phyloP scores from a whole-genome alignment of 2,797 vertebrate genomes.

The Meda fulgida region DNA sequence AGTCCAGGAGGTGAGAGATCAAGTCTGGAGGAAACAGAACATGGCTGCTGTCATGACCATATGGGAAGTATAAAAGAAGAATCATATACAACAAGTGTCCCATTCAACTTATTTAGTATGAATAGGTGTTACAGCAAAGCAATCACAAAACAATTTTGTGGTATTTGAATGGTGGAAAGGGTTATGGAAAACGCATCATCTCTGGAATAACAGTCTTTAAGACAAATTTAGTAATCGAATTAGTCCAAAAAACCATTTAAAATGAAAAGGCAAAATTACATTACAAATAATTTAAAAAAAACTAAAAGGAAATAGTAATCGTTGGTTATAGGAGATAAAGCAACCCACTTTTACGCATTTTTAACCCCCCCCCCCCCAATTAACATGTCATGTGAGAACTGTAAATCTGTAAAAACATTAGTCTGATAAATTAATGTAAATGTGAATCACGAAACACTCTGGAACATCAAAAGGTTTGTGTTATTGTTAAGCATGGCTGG shows the following conservation, averaged over 20 bases:
- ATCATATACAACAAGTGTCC: not conserved
- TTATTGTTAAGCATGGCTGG: not conserved
- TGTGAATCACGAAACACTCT: conserved; percentile 9
- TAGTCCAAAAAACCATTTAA: not conserved
- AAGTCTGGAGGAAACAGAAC: conserved; percentile 71
- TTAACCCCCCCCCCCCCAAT: not conserved
- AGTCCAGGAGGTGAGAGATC: conserved; percentile 80
- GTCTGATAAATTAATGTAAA: not conserved
- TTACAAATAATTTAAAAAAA: not conserved
- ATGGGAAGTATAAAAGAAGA: not conserved
- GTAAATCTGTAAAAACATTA: not conserved
- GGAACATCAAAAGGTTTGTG: conserved; percentile 40
- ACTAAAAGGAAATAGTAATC: not conserved
- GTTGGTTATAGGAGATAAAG: not conserved
- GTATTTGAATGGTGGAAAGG: not conserved
- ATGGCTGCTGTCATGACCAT: not conserved
- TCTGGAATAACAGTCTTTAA: not conserved
- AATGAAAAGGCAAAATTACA: not conserved
- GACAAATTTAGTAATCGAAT: not conserved
- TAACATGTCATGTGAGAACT: not conserved
- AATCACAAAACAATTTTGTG: not conserved
- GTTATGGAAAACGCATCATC: not conserved
- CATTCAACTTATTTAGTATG: not conserved
- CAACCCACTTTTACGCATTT: not conserved
- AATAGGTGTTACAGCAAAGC: not conserved